Conservation (phyloP, 2,888 invertebrate genomes). For the Nemoura dubitans region DNA sequence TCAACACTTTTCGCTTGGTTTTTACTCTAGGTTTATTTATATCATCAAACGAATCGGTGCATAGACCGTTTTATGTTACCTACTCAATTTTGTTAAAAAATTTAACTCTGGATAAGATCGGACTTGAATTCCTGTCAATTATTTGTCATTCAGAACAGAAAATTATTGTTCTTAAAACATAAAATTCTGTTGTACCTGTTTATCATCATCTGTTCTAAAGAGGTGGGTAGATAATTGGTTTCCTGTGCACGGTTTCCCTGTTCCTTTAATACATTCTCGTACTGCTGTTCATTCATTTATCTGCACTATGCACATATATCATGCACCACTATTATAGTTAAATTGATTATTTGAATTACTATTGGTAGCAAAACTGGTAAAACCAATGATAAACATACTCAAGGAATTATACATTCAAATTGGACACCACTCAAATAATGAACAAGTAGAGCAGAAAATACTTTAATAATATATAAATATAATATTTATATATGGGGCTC, state of each 20-base stretch:
- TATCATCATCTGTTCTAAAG: not conserved
- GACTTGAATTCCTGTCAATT: not conserved
- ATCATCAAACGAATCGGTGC: too few relatives aligned
- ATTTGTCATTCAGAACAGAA: not conserved
- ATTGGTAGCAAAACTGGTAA: not conserved
- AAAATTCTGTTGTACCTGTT: not conserved
- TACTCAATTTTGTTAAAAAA: not conserved
- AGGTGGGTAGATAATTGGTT: not conserved
- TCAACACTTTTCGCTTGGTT: slow-evolving; percentile 17
- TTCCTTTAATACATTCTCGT: not conserved
- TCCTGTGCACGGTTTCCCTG: not conserved
- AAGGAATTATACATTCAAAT: not conserved
- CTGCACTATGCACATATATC: not conserved
- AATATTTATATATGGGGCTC: not conserved
- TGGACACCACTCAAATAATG: too few relatives aligned
- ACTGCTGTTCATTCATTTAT: not conserved
- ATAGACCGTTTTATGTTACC: too few relatives aligned
- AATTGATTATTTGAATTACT: not conserved
- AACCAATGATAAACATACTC: not conserved
- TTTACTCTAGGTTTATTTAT: not conserved
- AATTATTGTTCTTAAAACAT: not conserved
- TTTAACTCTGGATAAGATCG: not conserved
- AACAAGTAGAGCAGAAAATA: not conserved
- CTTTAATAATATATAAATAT: not conserved
- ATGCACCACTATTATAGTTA: not conserved